phyloP scores from a whole-genome alignment of 2,888 invertebrate species.

The Erebia aethiops region DNA sequence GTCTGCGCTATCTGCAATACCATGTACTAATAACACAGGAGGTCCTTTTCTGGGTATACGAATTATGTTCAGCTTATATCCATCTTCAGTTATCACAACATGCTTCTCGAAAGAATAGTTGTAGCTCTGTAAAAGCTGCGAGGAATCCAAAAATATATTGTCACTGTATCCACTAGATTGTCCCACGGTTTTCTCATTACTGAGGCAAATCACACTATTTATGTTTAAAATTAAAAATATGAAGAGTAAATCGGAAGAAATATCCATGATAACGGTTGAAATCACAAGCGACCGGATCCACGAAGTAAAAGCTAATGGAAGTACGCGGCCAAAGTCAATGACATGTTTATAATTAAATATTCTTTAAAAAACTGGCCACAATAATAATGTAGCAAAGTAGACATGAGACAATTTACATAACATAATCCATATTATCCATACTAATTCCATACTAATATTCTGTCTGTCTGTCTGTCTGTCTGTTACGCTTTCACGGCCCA shows the following conservation, averaged over 20 bases:
- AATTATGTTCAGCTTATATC: constrained; percentile 61
- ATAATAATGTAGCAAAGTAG: background rate
- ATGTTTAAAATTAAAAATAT: constrained; percentile 20
- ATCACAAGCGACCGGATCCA: constrained; percentile 42
- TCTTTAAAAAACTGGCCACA: constrained; percentile 1
- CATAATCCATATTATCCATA: too few relatives aligned
- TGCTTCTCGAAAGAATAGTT: constrained; percentile 58
- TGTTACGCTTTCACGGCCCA: too few relatives aligned
- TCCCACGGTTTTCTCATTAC: background rate
- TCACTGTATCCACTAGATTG: constrained; percentile 15
- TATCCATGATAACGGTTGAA: constrained; percentile 32
- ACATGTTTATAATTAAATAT: constrained; percentile 26
- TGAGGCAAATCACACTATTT: constrained; percentile 2
- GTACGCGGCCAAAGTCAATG: constrained; percentile 42
- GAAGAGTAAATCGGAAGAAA: constrained; percentile 15
- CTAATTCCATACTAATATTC: too few relatives aligned
- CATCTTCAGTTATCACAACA: constrained; percentile 63
- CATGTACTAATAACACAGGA: constrained; percentile 67
- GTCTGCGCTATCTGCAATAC: constrained; percentile 72
- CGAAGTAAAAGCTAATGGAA: constrained; percentile 42
- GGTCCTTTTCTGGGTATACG: constrained; percentile 64
- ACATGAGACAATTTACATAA: too few relatives aligned
- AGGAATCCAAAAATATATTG: constrained; percentile 57
- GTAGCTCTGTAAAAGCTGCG: constrained; percentile 62
- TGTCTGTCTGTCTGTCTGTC: too few relatives aligned